Base-by-base conservation (phyloP, 2,888 invertebrate species). In the Drepanosiphum platanoidis region DNA sequence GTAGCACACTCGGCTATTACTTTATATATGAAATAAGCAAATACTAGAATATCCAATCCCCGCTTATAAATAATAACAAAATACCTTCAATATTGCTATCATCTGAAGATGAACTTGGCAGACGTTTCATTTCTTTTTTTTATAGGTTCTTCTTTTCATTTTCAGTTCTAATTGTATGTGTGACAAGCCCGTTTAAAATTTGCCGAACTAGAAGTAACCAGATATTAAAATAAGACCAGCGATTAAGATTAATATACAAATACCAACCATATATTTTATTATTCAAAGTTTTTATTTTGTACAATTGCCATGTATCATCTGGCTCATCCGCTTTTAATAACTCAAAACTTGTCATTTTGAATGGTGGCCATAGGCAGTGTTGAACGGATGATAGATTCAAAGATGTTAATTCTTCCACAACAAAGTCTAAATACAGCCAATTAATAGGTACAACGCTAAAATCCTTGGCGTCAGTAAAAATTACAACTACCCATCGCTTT, bases 281-380 rank as follows among this genome's bases (percentile, higher is more conserved):
- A 52, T 52, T 52, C 42, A 42, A 42, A 52, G 15, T 52, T 52
- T 52, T 52, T 52, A 52, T 52, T 52, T 52, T 18, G 52, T 52
- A 52, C 52, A 52, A 52, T 52, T 7, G 7, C 71, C 71, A 71
- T 71, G 18, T 42, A 15, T 39, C 15, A 15, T 32, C 46, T 32
- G 72, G 72, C 18, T 72, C 46, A 1, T 46, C 46, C 15, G 72
- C 72, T 46, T 22, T 46, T 9, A 46, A 18, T 86, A 77, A 18
- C 34, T 77, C 75, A 61, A 3, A 3, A 61, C 61, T 77, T 1
- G 75, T 77, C 1, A 77, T 58, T 27, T 77, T 77, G 30, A 27
- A 36, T n/a, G 58, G 36, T 36, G 75, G 77, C 61, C 77, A 61
- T 61, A n/a, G 58, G 34, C 61, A 77, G 42, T 61, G 27, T 15